These are phyloP conservation scores for Marmota monax DNA, from an alignment of 2,113 vertebrate species.

Conservation along the genomic window DNA sequence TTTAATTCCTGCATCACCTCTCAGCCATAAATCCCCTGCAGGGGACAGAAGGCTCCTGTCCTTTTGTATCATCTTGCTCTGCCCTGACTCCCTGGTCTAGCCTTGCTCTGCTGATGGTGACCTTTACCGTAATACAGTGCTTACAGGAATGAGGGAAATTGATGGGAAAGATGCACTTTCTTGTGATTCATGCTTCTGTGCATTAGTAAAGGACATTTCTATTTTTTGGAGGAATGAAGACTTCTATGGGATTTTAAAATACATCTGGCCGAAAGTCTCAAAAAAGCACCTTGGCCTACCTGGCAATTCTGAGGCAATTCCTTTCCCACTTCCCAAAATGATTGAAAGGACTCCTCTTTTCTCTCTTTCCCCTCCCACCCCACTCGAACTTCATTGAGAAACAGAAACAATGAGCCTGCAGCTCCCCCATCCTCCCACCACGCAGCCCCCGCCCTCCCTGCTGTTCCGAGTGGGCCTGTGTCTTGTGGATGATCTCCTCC, in stretches of 20 bases:
- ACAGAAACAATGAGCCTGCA: not conserved
- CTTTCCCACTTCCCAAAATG: conserved; percentile 16
- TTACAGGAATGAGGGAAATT: conserved; percentile 29
- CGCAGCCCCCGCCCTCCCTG: accelerated
- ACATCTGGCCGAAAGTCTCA: not conserved
- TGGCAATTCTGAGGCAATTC: not conserved
- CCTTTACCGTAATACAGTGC: conserved; percentile 14
- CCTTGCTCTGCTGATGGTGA: conserved; percentile 42
- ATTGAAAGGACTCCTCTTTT: not conserved
- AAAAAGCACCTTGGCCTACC: not conserved
- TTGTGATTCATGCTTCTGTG: not conserved
- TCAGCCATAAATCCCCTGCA: not conserved
- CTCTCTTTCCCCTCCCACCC: not conserved
- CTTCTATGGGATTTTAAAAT: not conserved
- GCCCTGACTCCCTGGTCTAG: not conserved
- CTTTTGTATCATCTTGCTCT: not conserved
- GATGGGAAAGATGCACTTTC: not conserved
- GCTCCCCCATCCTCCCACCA: too few species aligned
- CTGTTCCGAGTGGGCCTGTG: not conserved
- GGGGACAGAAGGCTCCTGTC: not conserved
- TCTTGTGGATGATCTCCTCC: not conserved
- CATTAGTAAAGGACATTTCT: not conserved
- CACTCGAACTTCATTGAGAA: not conserved
- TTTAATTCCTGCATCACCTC: not conserved
- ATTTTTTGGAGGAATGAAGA: not conserved